Evolutionary conservation across 2,113 vertebrate species (phyloP).

Genomic region (Mugil cephalus): DNA sequence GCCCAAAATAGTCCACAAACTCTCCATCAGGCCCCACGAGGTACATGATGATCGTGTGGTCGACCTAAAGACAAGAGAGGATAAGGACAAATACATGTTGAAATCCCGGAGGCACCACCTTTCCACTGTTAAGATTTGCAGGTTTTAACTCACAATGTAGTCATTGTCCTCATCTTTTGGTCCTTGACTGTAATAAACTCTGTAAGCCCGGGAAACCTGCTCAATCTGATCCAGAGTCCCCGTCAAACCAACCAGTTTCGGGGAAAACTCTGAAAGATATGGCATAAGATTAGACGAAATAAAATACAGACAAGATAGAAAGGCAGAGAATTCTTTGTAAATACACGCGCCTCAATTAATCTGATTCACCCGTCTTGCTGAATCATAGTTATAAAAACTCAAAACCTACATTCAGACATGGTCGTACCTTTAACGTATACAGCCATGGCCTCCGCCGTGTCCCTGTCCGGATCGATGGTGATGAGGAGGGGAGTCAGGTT

Average conservation of each 20-base stretch:
- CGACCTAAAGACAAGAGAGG: constrained; percentile 84
- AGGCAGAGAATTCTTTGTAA: too few species aligned
- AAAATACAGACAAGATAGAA: too few species aligned
- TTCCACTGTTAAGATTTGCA: not conserved
- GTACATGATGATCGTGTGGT: constrained; percentile 99
- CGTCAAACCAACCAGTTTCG: constrained; percentile 93
- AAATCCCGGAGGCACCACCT: too few species aligned
- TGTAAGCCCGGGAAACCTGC: constrained; percentile 89
- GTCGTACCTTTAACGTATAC: constrained; percentile 91
- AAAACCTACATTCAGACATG: too few species aligned
- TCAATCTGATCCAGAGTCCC: constrained; percentile 87
- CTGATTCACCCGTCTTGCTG: too few species aligned
- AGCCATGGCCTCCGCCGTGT: constrained; percentile 89
- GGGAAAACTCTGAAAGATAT: constrained; percentile 90
- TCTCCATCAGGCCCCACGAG: constrained; percentile 92
- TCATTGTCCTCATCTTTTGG: constrained; percentile 97
- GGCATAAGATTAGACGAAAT: not conserved
- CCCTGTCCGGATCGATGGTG: constrained; percentile 95
- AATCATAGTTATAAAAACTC: too few species aligned
- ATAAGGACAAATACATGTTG: not conserved
- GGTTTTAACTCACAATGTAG: constrained; percentile 92
- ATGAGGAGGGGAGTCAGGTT: constrained; percentile 93
- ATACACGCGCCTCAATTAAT: too few species aligned
- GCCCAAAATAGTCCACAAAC: constrained; percentile 95
- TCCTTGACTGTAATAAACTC: constrained; percentile 96